phyloP scores from a whole-genome alignment of 23 tunicate genomes.

The Clavelina lepadiformis region DNA sequence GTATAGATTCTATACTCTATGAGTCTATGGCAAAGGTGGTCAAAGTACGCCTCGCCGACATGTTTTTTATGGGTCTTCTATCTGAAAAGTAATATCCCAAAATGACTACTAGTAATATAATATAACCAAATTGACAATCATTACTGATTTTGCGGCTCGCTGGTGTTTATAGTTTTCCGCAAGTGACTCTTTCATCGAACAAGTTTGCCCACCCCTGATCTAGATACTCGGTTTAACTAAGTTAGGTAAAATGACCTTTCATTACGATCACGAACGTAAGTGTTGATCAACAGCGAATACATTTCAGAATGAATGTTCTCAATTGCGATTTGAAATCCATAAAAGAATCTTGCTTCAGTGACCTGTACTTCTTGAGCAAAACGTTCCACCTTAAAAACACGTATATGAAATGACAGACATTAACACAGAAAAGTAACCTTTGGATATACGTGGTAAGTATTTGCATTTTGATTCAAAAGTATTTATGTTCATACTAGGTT shows the following conservation, averaged over 20 bases:
- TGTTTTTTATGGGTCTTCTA: no score
- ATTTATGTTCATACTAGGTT: slow-evolving; percentile 49
- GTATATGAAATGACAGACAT: background rate
- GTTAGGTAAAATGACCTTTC: slow-evolving; percentile 59
- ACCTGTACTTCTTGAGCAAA: slow-evolving; percentile 75
- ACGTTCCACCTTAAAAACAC: slow-evolving; percentile 48
- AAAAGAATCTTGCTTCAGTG: slow-evolving; percentile 77
- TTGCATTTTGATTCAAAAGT: background rate
- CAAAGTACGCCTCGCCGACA: no score
- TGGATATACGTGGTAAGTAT: background rate
- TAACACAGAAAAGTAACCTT: background rate
- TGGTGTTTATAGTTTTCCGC: no score
- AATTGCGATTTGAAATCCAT: slow-evolving; percentile 86
- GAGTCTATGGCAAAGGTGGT: no score
- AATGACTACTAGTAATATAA: no score
- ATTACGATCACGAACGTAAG: slow-evolving; percentile 59
- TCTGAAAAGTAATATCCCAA: no score
- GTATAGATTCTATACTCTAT: no score
- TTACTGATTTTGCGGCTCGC: no score
- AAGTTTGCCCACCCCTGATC: no score
- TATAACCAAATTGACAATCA: no score
- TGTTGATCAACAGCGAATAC: slow-evolving; percentile 77
- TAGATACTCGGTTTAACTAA: no score
- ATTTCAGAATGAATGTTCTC: slow-evolving; percentile 81
- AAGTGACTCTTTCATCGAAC: no score